These are phyloP conservation scores for Berghia stephanieae DNA, from an alignment of 1,140 invertebrate genomes.

Conservation along the genomic window DNA sequence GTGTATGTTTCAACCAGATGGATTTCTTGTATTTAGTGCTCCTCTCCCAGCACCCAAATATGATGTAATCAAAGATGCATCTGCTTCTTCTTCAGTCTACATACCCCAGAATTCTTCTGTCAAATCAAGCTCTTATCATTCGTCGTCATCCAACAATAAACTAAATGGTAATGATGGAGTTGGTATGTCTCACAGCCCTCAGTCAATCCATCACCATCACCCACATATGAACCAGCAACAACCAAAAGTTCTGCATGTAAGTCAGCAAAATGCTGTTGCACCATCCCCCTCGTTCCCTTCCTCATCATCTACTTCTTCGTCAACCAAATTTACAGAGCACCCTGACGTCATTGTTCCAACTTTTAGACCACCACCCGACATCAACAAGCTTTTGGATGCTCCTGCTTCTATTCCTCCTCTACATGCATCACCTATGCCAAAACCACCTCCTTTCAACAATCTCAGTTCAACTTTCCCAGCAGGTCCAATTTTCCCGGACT, in stretches of 20 bases:
- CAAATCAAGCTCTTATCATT: conserved; percentile 8
- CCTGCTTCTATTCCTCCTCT: not conserved
- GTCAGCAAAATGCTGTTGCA: not conserved
- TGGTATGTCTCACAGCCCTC: no score
- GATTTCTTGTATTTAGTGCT: conserved; percentile 59
- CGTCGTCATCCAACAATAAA: conserved; percentile 36
- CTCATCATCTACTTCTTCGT: no score
- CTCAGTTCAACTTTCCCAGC: conserved; percentile 33
- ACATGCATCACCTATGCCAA: conserved; percentile 27
- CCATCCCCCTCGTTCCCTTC: no score
- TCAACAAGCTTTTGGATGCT: conserved; percentile 26
- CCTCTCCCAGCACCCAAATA: conserved; percentile 53
- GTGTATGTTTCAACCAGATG: conserved; percentile 61
- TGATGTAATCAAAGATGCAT: conserved; percentile 42
- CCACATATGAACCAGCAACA: not conserved
- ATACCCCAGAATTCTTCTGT: conserved; percentile 29
- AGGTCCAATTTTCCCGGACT: not conserved
- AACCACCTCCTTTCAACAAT: conserved; percentile 12
- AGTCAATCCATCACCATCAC: not conserved
- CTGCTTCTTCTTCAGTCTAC: conserved; percentile 32
- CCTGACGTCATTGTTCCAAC: conserved; percentile 24
- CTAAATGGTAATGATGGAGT: no score
- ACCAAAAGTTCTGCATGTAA: not conserved
- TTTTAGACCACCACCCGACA: conserved; percentile 20
- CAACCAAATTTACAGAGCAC: not conserved